Base-by-base conservation (phyloP, 1,140 invertebrate species). In the Berghia stephanieae region DNA sequence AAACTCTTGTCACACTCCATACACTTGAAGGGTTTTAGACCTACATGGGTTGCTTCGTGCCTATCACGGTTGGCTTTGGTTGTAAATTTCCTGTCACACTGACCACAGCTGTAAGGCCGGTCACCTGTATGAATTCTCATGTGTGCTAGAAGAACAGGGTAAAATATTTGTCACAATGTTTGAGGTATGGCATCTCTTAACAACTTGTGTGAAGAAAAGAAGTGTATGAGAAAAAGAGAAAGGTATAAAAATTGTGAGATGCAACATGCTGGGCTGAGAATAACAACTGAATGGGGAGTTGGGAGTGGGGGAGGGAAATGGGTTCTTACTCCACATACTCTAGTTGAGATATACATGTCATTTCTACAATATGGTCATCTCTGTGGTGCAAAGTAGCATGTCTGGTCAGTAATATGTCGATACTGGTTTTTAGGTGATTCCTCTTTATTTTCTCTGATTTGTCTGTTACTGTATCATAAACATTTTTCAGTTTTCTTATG, bases 41-140 rank as follows among this genome's bases (percentile, higher is more conserved):
- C 82, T 13, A 76, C 78, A 70, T 84, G 83, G n/a, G 79, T 80
- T n/a, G 69, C 79, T 42, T 81, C 79, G 72, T 98, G 97, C 0
- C 96, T 96, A 31, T 96, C 91, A 43, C 98, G 90, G 89, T 99
- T 98, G 38, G 96, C 97, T 70, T 96, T 92, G 89, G 98, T 96
- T 31, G 96, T 97, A 88, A 98, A 99, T 0, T 96, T 95, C 21
- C 96, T 92, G 83, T 94, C 93, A 88, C 97, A 98, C 83, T 96
- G 94, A 69, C 94, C 93, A 88, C 97, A 99, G 27, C 94, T 94
- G 91, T 98, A 99, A 0, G 97, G 97, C 82, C 98, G 98, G 89
- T 98, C 96, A 0, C 97, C 86, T 3, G 86, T 86, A 67, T 88
- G 86, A 46, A 79, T 83, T 66, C 86, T 79, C 78, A 86, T 83